Base-by-base conservation (phyloP, 2,113 vertebrate genomes). In the Psilopogon haemacephalus region DNA sequence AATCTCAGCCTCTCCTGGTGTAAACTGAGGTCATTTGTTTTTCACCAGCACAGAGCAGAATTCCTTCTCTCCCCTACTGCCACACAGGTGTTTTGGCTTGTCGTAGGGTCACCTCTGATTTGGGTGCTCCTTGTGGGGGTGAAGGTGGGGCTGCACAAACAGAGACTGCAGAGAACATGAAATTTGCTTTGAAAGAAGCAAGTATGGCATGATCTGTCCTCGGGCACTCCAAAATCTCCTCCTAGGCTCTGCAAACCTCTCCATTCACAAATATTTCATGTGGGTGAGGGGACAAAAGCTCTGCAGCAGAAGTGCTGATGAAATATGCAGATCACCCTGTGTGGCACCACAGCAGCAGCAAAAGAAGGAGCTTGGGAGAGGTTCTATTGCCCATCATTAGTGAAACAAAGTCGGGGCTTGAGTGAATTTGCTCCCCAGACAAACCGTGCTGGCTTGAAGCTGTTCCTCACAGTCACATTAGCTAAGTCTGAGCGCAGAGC, bases 181-280 rank as follows among this genome's bases (percentile, higher is more conserved):
- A 70, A 37, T 32, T 26, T 20, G 44, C 28, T 78, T 87, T 80
- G 15, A 20, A 59, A 88, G 50, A 88, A 86, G 21, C 35, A 68
- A 82, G 33, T 28, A 7, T 30, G 13, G 52, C 44, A 18, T 63
- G 32, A 67, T 18, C 37, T 83, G 33, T 21, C 64, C 60, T 67
- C n/a, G 28, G n/a, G 50, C 74, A 73, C 14, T 67, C 37, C 33
- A 50, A 72, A 92, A 69, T 23, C 21, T 73, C 80, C 80, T n/a
- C 18, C 30, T 1, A 28, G 24, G 23, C 7, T 70, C 69, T 77
- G 72, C 91, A 94, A 94, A 89, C 32, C 68, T 32, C 35, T 26
- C 68, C 24, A 26, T 84, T 68, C 77, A 72, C 73, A 75, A 93
- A 54, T 64, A 88, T 62, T 86, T 92, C 5, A 86, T 10, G 52